phyloP scores from a whole-genome alignment of 1,140 invertebrate genomes.

The Aphis craccivora region DNA sequence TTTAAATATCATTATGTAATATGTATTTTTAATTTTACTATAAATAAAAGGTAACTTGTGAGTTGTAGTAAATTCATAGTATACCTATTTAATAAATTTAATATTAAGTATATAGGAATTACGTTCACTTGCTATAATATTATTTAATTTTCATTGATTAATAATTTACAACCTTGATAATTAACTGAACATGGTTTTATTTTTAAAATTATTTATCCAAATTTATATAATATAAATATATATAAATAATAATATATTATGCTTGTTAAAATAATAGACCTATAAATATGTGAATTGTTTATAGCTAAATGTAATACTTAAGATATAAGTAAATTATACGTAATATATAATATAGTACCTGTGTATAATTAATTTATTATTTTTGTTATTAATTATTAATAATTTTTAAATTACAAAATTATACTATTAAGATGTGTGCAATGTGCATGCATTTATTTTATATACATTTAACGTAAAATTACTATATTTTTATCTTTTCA shows the following conservation, averaged over 20 bases:
- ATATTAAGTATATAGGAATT: not conserved
- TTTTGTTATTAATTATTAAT: not conserved
- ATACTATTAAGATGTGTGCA: not conserved
- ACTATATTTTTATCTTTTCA: not conserved
- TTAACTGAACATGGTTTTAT: not conserved
- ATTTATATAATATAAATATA: not conserved
- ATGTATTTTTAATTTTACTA: not conserved
- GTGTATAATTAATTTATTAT: not conserved
- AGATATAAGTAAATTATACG: not conserved
- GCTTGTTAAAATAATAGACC: not conserved
- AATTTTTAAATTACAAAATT: not conserved
- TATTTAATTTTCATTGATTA: not conserved
- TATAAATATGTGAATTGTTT: not conserved
- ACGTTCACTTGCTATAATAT: not conserved
- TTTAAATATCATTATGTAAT: not conserved
- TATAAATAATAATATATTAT: not conserved
- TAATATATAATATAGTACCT: not conserved
- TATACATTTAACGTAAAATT: not conserved
- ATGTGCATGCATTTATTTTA: not conserved
- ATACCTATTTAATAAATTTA: not conserved
- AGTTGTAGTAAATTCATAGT: not conserved
- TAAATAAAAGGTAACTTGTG: not conserved
- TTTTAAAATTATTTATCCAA: not conserved
- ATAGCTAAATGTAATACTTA: not conserved
- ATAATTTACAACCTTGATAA: not conserved